Evolutionary conservation across 2,888 invertebrate genomes (phyloP).

Genomic region (Corythucha ciliata): DNA sequence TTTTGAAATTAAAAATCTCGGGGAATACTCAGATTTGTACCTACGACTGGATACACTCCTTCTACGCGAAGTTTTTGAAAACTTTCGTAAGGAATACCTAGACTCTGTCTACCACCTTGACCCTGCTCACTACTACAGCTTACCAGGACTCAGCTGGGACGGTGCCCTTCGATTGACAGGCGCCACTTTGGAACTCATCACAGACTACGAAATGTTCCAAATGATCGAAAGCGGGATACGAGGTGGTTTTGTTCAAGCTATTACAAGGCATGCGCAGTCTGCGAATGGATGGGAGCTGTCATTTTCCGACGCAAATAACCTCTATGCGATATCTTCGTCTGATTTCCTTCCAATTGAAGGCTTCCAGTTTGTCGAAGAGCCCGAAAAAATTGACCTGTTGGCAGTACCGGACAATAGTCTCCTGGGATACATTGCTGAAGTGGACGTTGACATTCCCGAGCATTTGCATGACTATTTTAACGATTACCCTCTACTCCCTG

Average conservation of each 20-base stretch:
- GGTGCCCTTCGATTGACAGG: conserved; percentile 17
- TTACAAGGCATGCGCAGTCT: conserved; percentile 3
- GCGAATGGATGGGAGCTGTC: conserved; percentile 6
- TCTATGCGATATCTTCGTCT: conserved; percentile 18
- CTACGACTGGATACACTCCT: conserved; percentile 23
- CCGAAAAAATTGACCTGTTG: conserved; percentile 16
- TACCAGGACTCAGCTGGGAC: conserved; percentile 17
- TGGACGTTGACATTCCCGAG: conserved; percentile 24
- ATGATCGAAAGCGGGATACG: conserved; percentile 29
- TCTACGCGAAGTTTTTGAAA: conserved; percentile 28
- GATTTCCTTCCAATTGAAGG: neutral
- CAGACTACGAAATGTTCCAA: conserved; percentile 25
- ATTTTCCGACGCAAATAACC: conserved; percentile 23
- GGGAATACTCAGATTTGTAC: conserved; percentile 36
- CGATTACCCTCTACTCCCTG: conserved; percentile 17
- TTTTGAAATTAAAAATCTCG: conserved; percentile 37
- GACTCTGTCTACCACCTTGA: conserved; percentile 27
- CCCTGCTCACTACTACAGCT: conserved; percentile 21
- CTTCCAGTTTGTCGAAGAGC: conserved; percentile 15
- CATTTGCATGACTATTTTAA: conserved; percentile 20
- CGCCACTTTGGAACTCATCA: conserved; percentile 25
- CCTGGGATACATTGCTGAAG: conserved; percentile 22
- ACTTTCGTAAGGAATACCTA: conserved; percentile 20
- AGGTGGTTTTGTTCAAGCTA: no score
- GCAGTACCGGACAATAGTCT: conserved; percentile 12